Base-by-base conservation (phyloP, 2,797 vertebrate species). In the Carcharodon carcharias region DNA sequence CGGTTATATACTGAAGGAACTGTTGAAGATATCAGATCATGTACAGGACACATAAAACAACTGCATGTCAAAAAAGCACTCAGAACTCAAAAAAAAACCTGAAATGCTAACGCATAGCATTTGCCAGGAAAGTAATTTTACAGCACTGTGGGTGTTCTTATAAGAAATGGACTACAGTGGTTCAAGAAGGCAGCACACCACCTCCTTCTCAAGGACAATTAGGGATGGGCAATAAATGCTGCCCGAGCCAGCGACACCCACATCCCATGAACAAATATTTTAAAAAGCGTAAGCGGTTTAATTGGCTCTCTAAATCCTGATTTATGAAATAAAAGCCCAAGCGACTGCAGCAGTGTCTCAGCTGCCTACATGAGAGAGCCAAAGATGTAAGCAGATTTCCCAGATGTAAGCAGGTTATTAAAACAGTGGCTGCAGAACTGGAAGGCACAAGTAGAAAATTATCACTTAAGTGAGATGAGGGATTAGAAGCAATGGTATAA, bases 381-480 rank as follows among this genome's bases (percentile, higher is more conserved):
- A 65, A 67, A 4, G 65, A 16, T 67, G 4, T 67, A n/a, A 67
- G 63, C 91, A 45, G 65, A 14, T 45, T 40, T 93, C 65, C 65
- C 91, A 45, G 61, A 26, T 26, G 63, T 40, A 45, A 93, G 21
- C 63, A 93, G 63, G 61, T 93, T 93, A 93, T 40, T 67, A 65
- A 93, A 65, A 45, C 61, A 11, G 61, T 93, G 63, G n/a, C 26
- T 67, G n/a, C 91, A 26, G n/a, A 61, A 67, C 40, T 4, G n/a
- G 61, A 93, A 63, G 91, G 45, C 58, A 93, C 63, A 93, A 93
- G 40, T 67, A 93, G 63, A 93, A 67, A 93, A 67, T 93, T 45
- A 65, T 93, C 63, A 45, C 91, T 93, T n/a, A 45, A 50, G 82
- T 65, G 63, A 93, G n/a, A 93, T 28, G 21, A 93, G 21, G n/a